Conservation (phyloP, 2,797 vertebrate species). For the Glossophaga mutica region DNA sequence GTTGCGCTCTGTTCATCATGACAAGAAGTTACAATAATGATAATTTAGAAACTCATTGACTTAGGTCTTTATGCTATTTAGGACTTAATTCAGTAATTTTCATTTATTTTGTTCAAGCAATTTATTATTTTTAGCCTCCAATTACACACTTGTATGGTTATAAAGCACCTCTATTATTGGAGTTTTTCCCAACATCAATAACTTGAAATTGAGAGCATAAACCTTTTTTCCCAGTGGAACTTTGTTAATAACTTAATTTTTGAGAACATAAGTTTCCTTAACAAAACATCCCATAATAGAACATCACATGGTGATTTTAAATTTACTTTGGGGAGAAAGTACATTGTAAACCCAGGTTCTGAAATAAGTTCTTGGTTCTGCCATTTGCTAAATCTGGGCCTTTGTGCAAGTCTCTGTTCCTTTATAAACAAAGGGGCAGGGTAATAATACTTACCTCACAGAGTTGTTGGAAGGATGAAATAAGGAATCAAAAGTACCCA, state of each 20-base stretch:
- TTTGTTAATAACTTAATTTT: slow-evolving; percentile 44
- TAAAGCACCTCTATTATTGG: not conserved
- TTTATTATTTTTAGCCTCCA: slow-evolving; percentile 42
- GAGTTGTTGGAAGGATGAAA: not conserved
- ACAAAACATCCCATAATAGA: not conserved
- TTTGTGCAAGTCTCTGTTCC: not conserved
- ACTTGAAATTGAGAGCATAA: not conserved
- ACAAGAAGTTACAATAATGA: not conserved
- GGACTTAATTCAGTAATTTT: not conserved
- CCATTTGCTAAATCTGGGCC: not conserved
- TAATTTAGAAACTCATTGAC: not conserved
- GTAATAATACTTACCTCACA: not conserved
- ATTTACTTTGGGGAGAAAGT: not conserved
- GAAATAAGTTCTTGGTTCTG: not conserved
- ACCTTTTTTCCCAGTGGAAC: slow-evolving; percentile 8
- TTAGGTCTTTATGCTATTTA: not conserved
- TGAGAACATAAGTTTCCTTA: not conserved
- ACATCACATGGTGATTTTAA: not conserved
- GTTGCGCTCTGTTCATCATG: not conserved
- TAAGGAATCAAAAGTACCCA: not conserved
- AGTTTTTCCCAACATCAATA: slow-evolving; percentile 33
- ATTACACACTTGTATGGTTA: not conserved
- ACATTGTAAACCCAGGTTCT: not conserved
- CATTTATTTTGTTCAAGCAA: slow-evolving; percentile 29
- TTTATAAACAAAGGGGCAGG: not conserved